Evolutionary conservation across 2,888 invertebrate genomes (phyloP).

Genomic region (Parascotia fuliginaria): DNA sequence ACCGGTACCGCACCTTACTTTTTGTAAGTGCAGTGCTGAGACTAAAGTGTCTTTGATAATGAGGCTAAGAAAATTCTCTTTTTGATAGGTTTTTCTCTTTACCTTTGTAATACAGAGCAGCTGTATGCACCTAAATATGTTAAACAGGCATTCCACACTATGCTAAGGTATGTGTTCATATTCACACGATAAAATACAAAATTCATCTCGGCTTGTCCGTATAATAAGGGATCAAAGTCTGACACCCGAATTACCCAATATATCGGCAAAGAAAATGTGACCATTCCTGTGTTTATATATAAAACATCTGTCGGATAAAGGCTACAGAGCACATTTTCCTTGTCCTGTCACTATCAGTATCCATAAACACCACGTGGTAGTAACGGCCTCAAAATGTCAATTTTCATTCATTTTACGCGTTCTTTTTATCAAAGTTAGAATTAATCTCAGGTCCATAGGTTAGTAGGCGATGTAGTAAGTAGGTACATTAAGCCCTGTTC

Average conservation of each 20-base stretch:
- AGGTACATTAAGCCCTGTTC: conserved; percentile 25
- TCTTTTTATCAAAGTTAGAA: conserved; percentile 8
- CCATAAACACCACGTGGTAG: conserved; percentile 13
- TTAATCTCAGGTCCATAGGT: conserved; percentile 11
- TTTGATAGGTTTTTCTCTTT: conserved; percentile 12
- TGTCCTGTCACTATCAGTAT: conserved; percentile 16
- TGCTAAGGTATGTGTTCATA: background rate
- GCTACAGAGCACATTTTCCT: conserved; percentile 10
- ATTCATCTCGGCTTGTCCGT: background rate
- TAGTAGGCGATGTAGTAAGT: conserved; percentile 1
- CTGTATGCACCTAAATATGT: background rate
- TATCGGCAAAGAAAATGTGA: background rate
- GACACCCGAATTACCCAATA: background rate
- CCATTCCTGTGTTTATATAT: conserved; percentile 5
- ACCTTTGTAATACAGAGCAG: conserved; percentile 3
- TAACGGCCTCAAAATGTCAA: conserved; percentile 12
- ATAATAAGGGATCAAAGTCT: background rate
- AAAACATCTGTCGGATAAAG: conserved; percentile 18
- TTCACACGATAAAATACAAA: conserved; percentile 1
- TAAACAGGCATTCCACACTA: background rate
- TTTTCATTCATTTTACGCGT: conserved; percentile 14
- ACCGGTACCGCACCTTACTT: conserved; percentile 2
- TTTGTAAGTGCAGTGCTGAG: background rate
- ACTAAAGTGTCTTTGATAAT: conserved; percentile 7
- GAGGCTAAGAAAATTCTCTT: conserved; percentile 14